phyloP scores from a whole-genome alignment of 2,797 vertebrate species.

The Cuniculus paca region DNA sequence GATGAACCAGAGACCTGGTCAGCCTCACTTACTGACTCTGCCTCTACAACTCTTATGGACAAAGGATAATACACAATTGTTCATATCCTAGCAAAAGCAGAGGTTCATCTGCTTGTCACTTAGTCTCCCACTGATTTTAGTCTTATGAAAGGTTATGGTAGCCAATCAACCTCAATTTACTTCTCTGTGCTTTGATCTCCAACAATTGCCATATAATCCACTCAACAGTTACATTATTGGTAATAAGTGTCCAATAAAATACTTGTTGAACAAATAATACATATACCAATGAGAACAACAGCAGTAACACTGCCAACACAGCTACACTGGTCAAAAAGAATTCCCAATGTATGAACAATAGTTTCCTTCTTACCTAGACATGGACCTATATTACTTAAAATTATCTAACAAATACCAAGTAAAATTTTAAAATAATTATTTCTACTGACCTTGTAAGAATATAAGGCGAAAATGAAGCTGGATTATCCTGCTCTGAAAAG shows the following conservation, averaged over 20 bases:
- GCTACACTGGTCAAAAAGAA: neutral
- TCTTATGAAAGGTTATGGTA: neutral
- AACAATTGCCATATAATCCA: neutral
- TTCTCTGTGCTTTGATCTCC: neutral
- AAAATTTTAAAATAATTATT: neutral
- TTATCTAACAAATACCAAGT: neutral
- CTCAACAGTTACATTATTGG: neutral
- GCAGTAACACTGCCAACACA: neutral
- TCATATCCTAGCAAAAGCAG: neutral
- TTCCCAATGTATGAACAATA: neutral
- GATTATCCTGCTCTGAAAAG: slow-evolving; percentile 99
- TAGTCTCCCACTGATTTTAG: neutral
- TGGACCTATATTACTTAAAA: neutral
- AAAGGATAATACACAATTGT: neutral
- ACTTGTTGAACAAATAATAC: slow-evolving; percentile 13
- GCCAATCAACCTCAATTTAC: neutral
- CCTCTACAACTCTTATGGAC: neutral
- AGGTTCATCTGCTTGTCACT: neutral
- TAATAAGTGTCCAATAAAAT: neutral
- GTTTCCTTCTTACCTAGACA: neutral
- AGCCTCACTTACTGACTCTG: neutral
- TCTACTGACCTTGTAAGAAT: slow-evolving; percentile 94
- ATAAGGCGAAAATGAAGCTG: slow-evolving; percentile 96
- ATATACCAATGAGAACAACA: neutral
- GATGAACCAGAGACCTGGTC: neutral